Evolutionary conservation across 2,888 invertebrate species (phyloP).

Genomic region (Capitulum mitella): DNA sequence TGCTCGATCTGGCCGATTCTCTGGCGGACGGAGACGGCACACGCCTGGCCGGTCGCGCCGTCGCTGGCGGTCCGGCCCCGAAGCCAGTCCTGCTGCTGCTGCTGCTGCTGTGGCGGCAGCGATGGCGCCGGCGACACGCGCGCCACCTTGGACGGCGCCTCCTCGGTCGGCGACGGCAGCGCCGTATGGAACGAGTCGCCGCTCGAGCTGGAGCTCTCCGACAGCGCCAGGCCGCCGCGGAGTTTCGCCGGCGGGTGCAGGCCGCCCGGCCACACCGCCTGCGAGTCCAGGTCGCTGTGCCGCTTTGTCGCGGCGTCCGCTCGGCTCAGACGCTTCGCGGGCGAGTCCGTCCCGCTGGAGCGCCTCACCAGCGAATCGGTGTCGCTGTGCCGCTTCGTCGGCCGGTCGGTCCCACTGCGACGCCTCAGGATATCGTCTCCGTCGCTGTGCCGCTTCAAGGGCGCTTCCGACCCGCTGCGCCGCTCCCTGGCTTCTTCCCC

Average conservation of each 20-base stretch:
- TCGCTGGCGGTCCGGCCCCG: neutral
- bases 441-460: neutral
- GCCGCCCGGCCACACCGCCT: no score
- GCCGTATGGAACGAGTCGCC: conserved; percentile 1
- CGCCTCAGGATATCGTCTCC: neutral
- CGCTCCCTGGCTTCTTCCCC: neutral
- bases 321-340: neutral
- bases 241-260: neutral
- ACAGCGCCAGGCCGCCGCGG: neutral
- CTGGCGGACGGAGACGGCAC: neutral
- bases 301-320: neutral
- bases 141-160: neutral
- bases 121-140: neutral
- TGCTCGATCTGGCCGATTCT: neutral
- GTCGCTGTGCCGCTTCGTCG: neutral
- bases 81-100: neutral
- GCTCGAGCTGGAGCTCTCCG: neutral
- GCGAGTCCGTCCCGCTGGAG: neutral
- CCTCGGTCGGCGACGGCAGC: no score
- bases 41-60: neutral
- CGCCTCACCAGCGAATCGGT: neutral
- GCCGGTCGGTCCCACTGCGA: neutral
- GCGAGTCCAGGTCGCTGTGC: no score
- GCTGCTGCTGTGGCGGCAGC: neutral
- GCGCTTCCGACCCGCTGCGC: neutral